Conservation (phyloP, 2,888 invertebrate genomes). For the Uloborus plumipes region DNA sequence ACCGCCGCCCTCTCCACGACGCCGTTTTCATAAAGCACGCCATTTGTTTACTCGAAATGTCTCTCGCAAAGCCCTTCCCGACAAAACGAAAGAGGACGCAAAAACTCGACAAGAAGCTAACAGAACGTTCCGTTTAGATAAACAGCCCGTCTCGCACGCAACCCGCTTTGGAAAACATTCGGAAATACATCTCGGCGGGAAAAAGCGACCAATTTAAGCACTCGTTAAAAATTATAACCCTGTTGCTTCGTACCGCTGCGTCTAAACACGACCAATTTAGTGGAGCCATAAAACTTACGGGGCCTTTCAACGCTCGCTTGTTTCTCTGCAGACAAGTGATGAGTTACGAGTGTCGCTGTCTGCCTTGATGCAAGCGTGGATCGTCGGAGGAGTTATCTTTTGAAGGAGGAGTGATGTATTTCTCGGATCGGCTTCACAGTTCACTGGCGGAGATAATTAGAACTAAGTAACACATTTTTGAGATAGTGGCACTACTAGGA, state of each 20-base stretch:
- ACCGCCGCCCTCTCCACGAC: background rate
- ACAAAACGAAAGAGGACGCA: background rate
- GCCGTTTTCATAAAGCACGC: background rate
- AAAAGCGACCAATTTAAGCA: constrained; percentile 39
- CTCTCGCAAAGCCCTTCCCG: constrained; percentile 3
- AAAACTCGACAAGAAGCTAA: background rate
- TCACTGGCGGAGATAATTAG: no score
- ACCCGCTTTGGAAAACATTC: constrained; percentile 16
- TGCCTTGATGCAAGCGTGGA: no score
- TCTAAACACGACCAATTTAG: constrained; percentile 60
- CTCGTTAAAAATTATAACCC: constrained; percentile 56
- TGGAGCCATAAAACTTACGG: constrained; percentile 38
- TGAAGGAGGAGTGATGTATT: no score
- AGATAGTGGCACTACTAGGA: no score
- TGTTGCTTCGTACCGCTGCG: constrained; percentile 26
- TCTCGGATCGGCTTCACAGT: no score
- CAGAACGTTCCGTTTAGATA: background rate
- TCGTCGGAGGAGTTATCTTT: no score
- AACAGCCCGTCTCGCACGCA: constrained; percentile 17
- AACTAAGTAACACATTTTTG: no score
- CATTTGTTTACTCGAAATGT: no score
- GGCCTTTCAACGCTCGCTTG: constrained; percentile 26
- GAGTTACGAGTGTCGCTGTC: no score
- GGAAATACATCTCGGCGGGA: constrained; percentile 19
- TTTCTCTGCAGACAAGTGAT: no score